These are phyloP conservation scores for Drosophila silvestris DNA, from an alignment of 2,888 invertebrate species.

Conservation along the genomic window DNA sequence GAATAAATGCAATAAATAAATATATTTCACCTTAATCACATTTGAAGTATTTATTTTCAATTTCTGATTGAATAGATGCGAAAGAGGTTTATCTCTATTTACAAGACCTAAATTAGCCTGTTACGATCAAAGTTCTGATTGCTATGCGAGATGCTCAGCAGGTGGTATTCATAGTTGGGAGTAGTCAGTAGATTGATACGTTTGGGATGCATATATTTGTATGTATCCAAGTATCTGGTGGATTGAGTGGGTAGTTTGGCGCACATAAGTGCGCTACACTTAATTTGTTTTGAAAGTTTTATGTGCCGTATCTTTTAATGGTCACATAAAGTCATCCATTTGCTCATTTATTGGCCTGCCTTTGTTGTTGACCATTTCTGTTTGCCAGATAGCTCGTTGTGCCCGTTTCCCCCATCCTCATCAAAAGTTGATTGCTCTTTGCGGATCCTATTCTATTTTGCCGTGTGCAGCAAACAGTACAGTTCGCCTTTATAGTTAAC, in stretches of 20 bases:
- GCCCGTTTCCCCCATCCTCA: constrained; percentile 20
- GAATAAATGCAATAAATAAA: not conserved
- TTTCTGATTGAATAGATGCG: not conserved
- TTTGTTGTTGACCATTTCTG: constrained; percentile 46
- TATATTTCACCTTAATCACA: not conserved
- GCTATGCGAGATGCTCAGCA: not conserved
- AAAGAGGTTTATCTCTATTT: not conserved
- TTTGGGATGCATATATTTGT: not conserved
- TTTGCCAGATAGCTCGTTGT: constrained; percentile 17
- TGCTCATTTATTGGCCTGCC: constrained; percentile 53
- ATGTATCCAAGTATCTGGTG: constrained; percentile 3
- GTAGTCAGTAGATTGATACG: not conserved
- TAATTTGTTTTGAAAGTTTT: constrained; percentile 70
- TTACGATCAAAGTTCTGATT: not conserved
- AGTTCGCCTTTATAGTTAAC: constrained; percentile 56
- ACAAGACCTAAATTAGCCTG: not conserved
- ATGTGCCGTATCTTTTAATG: constrained; percentile 71
- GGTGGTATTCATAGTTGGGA: not conserved
- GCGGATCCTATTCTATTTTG: constrained; percentile 39
- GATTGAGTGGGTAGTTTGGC: constrained; percentile 12
- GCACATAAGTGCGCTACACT: constrained; percentile 61
- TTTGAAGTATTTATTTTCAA: not conserved
- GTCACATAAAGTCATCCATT: constrained; percentile 71
- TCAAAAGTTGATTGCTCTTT: constrained; percentile 45
- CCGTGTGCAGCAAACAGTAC: constrained; percentile 37